phyloP scores from a whole-genome alignment of 1,140 invertebrate species.

The Listronotus bonariensis region DNA sequence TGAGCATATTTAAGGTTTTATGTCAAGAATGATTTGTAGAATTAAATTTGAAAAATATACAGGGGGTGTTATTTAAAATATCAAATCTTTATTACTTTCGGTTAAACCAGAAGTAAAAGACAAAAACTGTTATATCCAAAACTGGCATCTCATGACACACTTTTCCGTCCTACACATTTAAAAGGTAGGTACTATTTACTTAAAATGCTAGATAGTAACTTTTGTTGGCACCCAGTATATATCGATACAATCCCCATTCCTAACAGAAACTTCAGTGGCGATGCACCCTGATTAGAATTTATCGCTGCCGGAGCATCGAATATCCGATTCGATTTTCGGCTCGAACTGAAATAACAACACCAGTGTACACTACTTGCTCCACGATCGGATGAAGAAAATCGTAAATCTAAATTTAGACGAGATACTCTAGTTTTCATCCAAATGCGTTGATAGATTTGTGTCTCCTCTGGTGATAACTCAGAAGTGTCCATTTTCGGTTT shows the following conservation, averaged over 20 bases:
- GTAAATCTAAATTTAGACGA: conserved; percentile 26
- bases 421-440: conserved; percentile 21
- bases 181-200: too few species aligned
- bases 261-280: background rate
- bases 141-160: too few species aligned
- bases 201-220: too few species aligned
- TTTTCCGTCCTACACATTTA: too few species aligned
- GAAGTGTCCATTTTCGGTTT: background rate
- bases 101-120: too few species aligned
- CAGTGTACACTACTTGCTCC: conserved; percentile 2
- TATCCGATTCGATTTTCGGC: conserved; percentile 29
- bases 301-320: conserved; percentile 17
- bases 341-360: conserved; percentile 23
- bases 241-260: conserved; percentile 4
- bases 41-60: too few species aligned
- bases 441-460: conserved; percentile 20
- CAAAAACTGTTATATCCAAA: too few species aligned
- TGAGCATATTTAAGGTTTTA: too few species aligned
- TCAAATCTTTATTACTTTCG: too few species aligned
- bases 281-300: conserved; percentile 23
- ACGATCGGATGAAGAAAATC: background rate
- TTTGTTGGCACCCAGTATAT: too few species aligned
- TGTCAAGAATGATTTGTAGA: too few species aligned
- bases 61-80: too few species aligned
- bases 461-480: conserved; percentile 9